Percentiles rank a stretch among this genome's conserved stretches.
These are phyloP conservation scores for Cervus canadensis DNA, from an alignment of 2,113 vertebrate species.

Conservation along the genomic window DNA sequence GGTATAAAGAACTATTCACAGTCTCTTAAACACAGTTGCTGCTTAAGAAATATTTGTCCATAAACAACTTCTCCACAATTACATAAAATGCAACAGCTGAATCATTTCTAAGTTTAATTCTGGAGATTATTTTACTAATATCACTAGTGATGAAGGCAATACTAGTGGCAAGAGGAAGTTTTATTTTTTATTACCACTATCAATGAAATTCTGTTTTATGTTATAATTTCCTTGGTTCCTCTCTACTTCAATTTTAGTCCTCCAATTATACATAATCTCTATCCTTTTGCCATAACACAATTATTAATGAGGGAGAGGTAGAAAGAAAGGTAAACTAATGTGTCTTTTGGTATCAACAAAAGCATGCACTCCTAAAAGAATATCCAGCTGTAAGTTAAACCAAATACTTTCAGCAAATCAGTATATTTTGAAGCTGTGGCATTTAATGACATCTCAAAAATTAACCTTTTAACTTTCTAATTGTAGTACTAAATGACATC, in stretches of 20 bases:
- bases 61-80: neutral
- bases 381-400: neutral
- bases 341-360: neutral
- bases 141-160: neutral
- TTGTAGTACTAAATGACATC: neutral
- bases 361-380: neutral
- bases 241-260: neutral
- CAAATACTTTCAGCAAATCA: constrained; percentile 23
- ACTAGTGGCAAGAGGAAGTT: neutral
- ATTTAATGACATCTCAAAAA: constrained; percentile 5
- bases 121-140: neutral
- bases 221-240: neutral
- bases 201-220: neutral
- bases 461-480: neutral
- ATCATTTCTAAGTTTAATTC: neutral
- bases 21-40: neutral
- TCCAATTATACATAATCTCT: neutral
- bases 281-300: neutral
- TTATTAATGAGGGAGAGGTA: neutral
- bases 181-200: neutral
- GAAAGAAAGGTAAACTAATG: neutral
- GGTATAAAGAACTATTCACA: neutral
- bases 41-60: neutral
- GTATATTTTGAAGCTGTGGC: neutral
- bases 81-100: neutral